phyloP scores from a whole-genome alignment of 1,140 invertebrate species.

The Samia ricini region DNA sequence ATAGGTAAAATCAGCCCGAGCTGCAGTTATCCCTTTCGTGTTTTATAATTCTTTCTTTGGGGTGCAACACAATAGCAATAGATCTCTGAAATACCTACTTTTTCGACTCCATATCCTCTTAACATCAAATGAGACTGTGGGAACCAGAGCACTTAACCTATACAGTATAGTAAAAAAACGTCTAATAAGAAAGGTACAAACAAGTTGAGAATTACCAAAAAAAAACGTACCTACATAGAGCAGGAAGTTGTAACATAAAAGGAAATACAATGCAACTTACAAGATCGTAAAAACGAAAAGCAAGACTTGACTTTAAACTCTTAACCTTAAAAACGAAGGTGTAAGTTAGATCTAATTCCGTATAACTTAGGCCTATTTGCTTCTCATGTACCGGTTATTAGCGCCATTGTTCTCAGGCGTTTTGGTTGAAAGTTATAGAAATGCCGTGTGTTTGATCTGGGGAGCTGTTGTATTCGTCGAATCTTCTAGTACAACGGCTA shows the following conservation, averaged over 20 bases:
- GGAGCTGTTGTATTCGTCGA: neutral
- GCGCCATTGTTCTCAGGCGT: neutral
- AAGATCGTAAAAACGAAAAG: neutral
- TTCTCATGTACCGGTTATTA: no score
- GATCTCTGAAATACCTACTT: no score
- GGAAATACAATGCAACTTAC: neutral
- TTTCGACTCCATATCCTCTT: no score
- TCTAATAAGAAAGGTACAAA: no score
- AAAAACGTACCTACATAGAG: neutral
- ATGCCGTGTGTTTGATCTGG: constrained; percentile 2
- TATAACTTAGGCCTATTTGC: neutral
- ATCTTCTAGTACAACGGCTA: neutral
- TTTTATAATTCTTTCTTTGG: no score
- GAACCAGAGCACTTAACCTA: no score
- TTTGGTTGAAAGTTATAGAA: neutral
- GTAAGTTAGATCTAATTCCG: neutral
- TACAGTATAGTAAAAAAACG: no score
- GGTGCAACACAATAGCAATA: no score
- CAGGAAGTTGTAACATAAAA: neutral
- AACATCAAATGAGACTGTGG: no score
- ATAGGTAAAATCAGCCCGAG: no score
- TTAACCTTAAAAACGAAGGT: neutral
- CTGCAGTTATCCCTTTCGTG: no score
- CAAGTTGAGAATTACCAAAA: neutral
- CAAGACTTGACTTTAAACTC: neutral